Evolutionary conservation across 2,888 invertebrate species (phyloP).

Genomic region (Coelopa pilipes): DNA sequence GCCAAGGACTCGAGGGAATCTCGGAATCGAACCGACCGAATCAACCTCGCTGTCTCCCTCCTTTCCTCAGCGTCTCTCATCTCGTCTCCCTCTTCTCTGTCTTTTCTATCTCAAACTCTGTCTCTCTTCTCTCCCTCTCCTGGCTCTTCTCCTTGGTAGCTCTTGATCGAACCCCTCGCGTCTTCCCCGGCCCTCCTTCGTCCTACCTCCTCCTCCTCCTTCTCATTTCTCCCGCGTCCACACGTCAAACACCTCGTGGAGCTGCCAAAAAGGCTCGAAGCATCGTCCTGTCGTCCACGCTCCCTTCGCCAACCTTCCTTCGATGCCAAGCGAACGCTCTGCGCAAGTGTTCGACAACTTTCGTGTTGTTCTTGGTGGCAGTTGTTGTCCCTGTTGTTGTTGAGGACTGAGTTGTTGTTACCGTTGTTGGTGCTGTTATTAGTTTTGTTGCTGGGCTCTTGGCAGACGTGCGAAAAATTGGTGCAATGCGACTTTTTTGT

Average conservation of each 20-base stretch:
- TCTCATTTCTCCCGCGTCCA: constrained; percentile 15
- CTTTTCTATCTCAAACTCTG: background rate
- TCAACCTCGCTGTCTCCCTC: background rate
- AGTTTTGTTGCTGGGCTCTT: constrained; percentile 8
- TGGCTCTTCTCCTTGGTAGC: background rate
- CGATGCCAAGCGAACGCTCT: background rate
- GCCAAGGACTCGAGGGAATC: background rate
- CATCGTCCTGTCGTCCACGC: too few species aligned
- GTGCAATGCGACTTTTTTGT: constrained; percentile 44
- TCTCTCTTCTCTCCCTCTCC: background rate
- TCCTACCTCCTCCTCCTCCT: background rate
- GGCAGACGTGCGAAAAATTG: constrained; percentile 39
- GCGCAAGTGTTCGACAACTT: too few species aligned
- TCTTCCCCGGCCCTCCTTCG: background rate
- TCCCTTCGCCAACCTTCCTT: too few species aligned
- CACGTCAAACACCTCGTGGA: constrained; percentile 22
- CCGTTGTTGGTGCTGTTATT: background rate
- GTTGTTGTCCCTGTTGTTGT: background rate
- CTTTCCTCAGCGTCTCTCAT: background rate
- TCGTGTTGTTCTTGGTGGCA: too few species aligned
- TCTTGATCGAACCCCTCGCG: too few species aligned
- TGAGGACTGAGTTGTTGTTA: background rate
- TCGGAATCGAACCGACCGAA: constrained; percentile 2
- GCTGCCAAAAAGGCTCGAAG: constrained; percentile 27
- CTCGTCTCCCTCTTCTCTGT: background rate